Base-by-base conservation (phyloP, 2,113 vertebrate genomes). In the Sciurus niger region DNA sequence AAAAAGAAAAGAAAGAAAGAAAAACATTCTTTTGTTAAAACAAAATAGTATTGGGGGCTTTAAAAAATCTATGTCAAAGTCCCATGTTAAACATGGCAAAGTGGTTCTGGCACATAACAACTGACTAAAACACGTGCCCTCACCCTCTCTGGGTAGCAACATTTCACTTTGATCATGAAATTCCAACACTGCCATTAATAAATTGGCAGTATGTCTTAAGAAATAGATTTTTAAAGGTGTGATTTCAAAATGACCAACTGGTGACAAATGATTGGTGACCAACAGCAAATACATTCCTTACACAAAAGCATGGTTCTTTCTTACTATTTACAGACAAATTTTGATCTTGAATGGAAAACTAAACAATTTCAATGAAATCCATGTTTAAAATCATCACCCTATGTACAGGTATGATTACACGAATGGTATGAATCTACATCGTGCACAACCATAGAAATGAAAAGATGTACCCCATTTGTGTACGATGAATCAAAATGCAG, bases 21-120 rank as follows among this genome's bases (percentile, higher is more conserved):
- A 84, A n/a, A 53, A 40, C 65, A 48, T 89, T 90, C 58, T 90
- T 65, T 73, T 95, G 13, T 90, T 76, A 78, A 95, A 91, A 94
- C 51, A 79, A 90, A 85, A 53, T 22, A 68, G 12, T 79, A 32
- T 79, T 67, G 10, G 80, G 58, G 51, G 32, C 51, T 79, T 90
- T 82, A 68, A 55, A 80, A 96, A 77, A 48, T 55, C 30, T 30
- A 1, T 65, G 34, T 73, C 70, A 68, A 55, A 60, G 3, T 43
- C 51, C 48, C 40, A 0, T 83, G 30, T 77, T 80, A 43, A 76
- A 70, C 63, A 82, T 28, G 28, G 9, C 58, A 78, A 60, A 82
- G 40, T 51, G 43, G 46, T 48, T 78, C 28, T 11, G 51, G 34
- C 4, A 16, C 78, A 34, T 53, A 72, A n/a, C 89, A 73, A 30